Conservation (phyloP, 2,113 vertebrate species). For the Columbina picui region DNA sequence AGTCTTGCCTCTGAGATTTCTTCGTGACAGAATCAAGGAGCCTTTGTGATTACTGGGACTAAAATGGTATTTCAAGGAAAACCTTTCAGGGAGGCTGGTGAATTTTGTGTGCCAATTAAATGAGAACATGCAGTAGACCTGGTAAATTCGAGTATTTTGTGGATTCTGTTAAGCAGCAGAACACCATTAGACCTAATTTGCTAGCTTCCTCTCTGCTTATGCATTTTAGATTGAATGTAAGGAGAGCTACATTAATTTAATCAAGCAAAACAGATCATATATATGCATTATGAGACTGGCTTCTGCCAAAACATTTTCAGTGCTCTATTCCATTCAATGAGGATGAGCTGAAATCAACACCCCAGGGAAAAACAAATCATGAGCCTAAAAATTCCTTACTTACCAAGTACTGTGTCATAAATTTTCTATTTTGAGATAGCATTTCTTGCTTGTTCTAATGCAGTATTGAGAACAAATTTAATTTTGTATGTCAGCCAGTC, state of each 20-base stretch:
- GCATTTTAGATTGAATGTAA: neutral
- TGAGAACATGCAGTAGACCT: neutral
- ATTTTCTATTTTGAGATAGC: neutral
- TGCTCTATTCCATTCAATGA: neutral
- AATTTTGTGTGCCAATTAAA: neutral
- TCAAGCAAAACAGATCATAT: neutral
- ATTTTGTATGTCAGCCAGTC: slow-evolving; percentile 4
- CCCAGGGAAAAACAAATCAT: neutral
- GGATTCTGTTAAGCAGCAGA: neutral
- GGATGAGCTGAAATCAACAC: neutral
- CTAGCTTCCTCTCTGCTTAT: neutral
- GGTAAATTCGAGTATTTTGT: neutral
- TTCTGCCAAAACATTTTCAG: neutral
- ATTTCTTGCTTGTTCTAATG: neutral
- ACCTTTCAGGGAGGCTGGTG: neutral
- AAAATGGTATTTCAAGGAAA: neutral
- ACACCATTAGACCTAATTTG: neutral
- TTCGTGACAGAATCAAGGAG: neutral
- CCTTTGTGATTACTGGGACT: neutral
- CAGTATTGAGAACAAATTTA: neutral
- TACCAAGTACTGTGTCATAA: neutral
- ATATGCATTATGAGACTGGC: neutral
- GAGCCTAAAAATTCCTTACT: neutral
- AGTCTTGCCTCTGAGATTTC: neutral
- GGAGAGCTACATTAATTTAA: neutral